phyloP scores from a whole-genome alignment of 2,113 vertebrate species.

The Thalassoma bifasciatum region DNA sequence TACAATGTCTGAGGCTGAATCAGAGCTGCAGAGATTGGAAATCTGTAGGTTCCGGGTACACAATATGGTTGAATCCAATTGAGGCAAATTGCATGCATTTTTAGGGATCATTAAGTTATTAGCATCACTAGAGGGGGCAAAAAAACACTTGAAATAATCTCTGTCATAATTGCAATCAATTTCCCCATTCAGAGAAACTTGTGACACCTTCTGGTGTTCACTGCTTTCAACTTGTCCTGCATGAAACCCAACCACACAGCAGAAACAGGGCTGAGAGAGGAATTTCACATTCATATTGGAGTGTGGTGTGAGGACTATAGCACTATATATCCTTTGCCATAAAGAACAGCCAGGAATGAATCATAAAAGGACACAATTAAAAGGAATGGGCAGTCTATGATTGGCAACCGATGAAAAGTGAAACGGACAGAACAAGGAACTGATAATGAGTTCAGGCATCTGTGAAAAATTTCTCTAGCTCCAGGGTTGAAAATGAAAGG shows the following conservation, averaged over 20 bases:
- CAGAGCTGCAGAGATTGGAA: slow-evolving; percentile 70
- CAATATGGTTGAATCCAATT: slow-evolving; percentile 74
- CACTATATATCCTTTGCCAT: slow-evolving; percentile 29
- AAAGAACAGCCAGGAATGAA: slow-evolving; percentile 39
- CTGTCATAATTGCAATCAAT: slow-evolving; percentile 79
- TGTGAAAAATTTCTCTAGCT: slow-evolving; percentile 65
- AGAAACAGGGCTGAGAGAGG: background rate
- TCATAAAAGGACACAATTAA: slow-evolving; percentile 71
- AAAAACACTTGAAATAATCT: slow-evolving; percentile 76
- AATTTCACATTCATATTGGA: slow-evolving; percentile 38
- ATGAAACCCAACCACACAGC: slow-evolving; percentile 18
- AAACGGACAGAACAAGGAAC: slow-evolving; percentile 54
- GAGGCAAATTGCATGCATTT: slow-evolving; percentile 79
- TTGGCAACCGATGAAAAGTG: slow-evolving; percentile 62
- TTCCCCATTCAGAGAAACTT: slow-evolving; percentile 73
- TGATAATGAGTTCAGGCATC: slow-evolving; percentile 70
- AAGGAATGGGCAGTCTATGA: slow-evolving; percentile 56
- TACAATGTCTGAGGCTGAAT: slow-evolving; percentile 54
- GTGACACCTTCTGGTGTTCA: slow-evolving; percentile 54
- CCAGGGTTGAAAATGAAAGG: slow-evolving; percentile 54
- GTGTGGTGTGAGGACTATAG: slow-evolving; percentile 8
- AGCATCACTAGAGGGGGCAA: slow-evolving; percentile 79
- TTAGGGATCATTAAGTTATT: slow-evolving; percentile 80
- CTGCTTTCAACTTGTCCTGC: slow-evolving; percentile 48
- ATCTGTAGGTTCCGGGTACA: slow-evolving; percentile 70